Conservation (phyloP, 2,888 invertebrate genomes). For the Folsomia manolachei region DNA sequence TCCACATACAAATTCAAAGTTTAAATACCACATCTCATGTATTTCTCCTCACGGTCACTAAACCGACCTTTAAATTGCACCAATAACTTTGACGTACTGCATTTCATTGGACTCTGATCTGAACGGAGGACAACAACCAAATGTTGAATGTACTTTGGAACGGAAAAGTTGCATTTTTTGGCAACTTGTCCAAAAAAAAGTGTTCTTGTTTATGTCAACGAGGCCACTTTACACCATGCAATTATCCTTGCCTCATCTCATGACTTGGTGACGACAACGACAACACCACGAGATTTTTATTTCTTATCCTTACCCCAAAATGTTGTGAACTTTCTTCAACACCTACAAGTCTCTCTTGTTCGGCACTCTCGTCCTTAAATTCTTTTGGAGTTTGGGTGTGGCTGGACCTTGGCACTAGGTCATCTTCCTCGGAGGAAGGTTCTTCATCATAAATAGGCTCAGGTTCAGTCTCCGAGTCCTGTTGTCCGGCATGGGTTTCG, state of each 20-base stretch:
- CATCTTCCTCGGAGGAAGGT: neutral
- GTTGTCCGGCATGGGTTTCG: constrained; percentile 18
- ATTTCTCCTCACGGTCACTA: neutral
- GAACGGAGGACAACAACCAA: too few species aligned
- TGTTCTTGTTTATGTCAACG: too few species aligned
- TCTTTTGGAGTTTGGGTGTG: neutral
- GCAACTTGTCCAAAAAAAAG: neutral
- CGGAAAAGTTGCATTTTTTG: too few species aligned
- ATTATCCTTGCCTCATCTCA: neutral
- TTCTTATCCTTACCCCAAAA: neutral
- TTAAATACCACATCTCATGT: neutral
- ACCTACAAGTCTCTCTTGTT: neutral
- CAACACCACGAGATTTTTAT: too few species aligned
- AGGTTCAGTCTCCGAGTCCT: neutral
- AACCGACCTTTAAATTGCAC: too few species aligned
- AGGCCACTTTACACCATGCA: neutral
- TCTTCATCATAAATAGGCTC: constrained; percentile 26
- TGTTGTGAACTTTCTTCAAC: neutral
- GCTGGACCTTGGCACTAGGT: neutral
- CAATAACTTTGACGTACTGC: too few species aligned
- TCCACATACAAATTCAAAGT: too few species aligned
- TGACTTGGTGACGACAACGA: neutral
- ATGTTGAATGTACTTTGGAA: too few species aligned
- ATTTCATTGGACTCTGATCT: too few species aligned
- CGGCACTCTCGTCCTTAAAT: neutral